Conservation (phyloP, 2,113 vertebrate genomes). For the Barnardius zonarius region DNA sequence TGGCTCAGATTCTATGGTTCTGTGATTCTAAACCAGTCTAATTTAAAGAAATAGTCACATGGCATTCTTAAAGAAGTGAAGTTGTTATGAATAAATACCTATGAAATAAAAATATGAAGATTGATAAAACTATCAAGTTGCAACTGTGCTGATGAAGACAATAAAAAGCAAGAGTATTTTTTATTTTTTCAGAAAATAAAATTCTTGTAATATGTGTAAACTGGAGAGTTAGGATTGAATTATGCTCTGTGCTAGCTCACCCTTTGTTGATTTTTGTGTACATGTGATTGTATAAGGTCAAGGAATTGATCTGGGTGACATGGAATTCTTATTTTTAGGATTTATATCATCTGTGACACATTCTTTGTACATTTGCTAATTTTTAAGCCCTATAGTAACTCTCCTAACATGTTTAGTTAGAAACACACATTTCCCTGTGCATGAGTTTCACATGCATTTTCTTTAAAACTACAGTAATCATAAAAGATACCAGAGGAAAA, state of each 20-base stretch:
- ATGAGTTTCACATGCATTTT: not conserved
- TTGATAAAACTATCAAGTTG: not conserved
- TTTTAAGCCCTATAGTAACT: not conserved
- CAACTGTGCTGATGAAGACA: not conserved
- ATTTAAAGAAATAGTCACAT: not conserved
- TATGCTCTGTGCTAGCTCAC: not conserved
- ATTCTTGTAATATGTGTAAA: not conserved
- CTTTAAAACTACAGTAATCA: not conserved
- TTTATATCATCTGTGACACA: not conserved
- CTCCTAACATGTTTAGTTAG: not conserved
- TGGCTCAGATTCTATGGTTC: not conserved
- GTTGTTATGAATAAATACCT: not conserved
- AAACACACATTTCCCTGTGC: not conserved
- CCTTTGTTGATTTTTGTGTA: not conserved
- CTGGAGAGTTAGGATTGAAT: not conserved
- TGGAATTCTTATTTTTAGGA: not conserved
- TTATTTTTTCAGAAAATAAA: not conserved
- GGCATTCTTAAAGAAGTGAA: not conserved
- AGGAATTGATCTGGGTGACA: not conserved
- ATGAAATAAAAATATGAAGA: not conserved
- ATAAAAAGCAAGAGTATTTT: not conserved
- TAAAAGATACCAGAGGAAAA: not conserved
- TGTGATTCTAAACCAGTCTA: not conserved
- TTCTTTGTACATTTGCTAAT: not conserved
- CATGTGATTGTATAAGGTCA: not conserved